Base-by-base conservation (phyloP, 2,888 invertebrate genomes). In the Dione vanillae region DNA sequence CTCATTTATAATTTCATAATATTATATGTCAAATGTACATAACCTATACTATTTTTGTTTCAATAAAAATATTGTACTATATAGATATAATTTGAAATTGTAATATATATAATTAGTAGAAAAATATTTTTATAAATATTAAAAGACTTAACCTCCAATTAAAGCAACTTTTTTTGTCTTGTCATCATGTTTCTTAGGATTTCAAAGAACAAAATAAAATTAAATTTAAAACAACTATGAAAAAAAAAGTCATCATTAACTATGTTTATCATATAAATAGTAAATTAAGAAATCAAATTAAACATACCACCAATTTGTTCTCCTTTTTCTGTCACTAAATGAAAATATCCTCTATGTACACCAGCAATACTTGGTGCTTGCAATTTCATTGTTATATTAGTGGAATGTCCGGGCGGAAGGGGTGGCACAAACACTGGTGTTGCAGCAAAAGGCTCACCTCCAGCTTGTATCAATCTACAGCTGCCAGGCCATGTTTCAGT, bases 301-400 rank as follows among this genome's bases (percentile, higher is more conserved):
- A 37, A 62, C 82, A 82, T 92, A 98, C 98, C 98, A 88, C 99
- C 99, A 94, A 99, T 98, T 89, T 96, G 97, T 80, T 96, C 95
- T 74, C 98, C 98, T 80, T 96, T 96, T 51, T 97, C 94, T 70
- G 98, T 97, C 82, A 96, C 96, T 94, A 99, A 95, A 82, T 98
- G 95, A 96, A 98, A 99, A 93, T 97, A 96, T 78, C 97, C 97
- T 87, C 96, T 95, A 87, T 96, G 97, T 19, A 95, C 95, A 12
- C 97, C 98, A 51, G 96, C 94, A 69, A 91, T 85, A 14, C 94
- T 89, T 10, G 99, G 98, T 82, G 97, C 97, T 65, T 95, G 94
- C 94, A 98, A 95, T 80, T 96, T 96, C 74, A 98, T 94, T 78
- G 95, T 95, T 67, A 99, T 93, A 82, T 96, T 96, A 67, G 95